phyloP scores from a whole-genome alignment of 2,888 invertebrate species.

The Coleophora deauratella region DNA sequence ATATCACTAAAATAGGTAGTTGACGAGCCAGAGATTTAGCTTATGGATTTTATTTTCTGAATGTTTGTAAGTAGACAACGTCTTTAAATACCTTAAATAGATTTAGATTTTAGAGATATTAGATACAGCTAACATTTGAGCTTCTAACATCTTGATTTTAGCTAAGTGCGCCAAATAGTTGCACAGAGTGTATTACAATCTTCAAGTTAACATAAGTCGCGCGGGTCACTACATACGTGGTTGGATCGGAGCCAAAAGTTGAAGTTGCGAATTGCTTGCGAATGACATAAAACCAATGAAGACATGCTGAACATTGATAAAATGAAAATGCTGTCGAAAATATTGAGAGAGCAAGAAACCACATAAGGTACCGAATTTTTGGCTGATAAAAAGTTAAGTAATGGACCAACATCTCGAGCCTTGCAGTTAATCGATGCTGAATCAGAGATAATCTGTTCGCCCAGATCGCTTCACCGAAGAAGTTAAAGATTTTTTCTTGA shows the following conservation, averaged over 20 bases:
- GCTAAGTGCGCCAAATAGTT: not conserved
- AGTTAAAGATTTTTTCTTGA: constrained; percentile 41
- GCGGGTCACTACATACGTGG: constrained; percentile 20
- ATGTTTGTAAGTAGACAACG: no score
- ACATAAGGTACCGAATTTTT: constrained; percentile 9
- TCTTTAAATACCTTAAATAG: no score
- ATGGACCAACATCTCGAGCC: no score
- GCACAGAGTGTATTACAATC: constrained; percentile 29
- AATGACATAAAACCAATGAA: constrained; percentile 37
- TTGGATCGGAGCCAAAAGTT: constrained; percentile 46
- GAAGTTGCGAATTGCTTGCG: constrained; percentile 41
- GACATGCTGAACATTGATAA: constrained; percentile 34
- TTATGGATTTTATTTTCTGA: no score
- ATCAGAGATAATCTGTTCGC: constrained; percentile 42
- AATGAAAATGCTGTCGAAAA: constrained; percentile 23
- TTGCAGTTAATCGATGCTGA: constrained; percentile 21
- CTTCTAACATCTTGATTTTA: no score
- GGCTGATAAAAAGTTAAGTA: no score
- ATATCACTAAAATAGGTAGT: no score
- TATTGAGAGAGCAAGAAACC: constrained; percentile 10
- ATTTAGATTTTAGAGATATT: no score
- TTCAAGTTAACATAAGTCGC: constrained; percentile 52
- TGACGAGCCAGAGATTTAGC: no score
- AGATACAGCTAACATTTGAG: no score
- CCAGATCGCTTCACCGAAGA: constrained; percentile 37